phyloP scores from a whole-genome alignment of 1,140 invertebrate species.

The Lordiphosa stackelbergi region DNA sequence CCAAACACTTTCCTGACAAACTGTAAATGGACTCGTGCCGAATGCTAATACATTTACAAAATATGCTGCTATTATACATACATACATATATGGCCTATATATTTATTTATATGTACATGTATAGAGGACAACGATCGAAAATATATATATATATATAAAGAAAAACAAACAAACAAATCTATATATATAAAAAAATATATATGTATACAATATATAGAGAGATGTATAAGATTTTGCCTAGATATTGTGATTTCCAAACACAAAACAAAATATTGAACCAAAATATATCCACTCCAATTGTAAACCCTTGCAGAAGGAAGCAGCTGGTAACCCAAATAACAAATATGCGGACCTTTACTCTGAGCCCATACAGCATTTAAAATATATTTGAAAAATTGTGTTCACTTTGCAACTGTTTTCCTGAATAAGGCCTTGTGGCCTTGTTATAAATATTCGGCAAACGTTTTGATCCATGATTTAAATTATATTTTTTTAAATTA shows the following conservation, averaged over 20 bases:
- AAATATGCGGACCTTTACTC: no score
- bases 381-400: no score
- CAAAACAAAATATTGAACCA: conserved; percentile 25
- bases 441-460: no score
- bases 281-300: conserved; percentile 34
- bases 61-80: neutral
- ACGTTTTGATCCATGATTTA: no score
- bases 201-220: conserved; percentile 43
- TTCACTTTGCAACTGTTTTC: no score
- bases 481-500: no score
- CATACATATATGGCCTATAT: conserved; percentile 22
- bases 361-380: no score
- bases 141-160: conserved; percentile 37
- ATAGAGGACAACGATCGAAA: conserved; percentile 60
- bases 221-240: conserved; percentile 64
- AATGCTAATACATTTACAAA: no score
- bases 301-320: neutral
- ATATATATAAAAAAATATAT: conserved; percentile 30
- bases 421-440: no score
- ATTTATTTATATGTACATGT: conserved; percentile 61
- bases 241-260: conserved; percentile 60
- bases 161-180: conserved; percentile 25
- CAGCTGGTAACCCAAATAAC: no score
- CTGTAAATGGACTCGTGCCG: neutral
- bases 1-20: no score